Conservation (phyloP, 2,113 vertebrate species). For the Lasiurus borealis region DNA sequence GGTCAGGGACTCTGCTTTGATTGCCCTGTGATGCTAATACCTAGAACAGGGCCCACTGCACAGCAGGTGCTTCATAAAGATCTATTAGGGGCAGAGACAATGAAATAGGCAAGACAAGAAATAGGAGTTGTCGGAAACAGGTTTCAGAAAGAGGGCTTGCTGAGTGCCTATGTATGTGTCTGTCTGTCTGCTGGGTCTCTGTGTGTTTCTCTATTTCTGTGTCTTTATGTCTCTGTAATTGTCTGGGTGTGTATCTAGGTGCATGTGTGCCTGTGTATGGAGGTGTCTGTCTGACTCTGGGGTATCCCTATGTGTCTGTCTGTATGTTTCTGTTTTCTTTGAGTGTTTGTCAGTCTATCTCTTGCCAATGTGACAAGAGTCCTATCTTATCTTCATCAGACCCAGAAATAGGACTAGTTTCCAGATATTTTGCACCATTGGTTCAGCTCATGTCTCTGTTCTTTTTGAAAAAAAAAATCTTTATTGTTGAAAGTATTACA, state of each 20-base stretch:
- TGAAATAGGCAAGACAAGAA: background rate
- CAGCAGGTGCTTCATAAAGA: background rate
- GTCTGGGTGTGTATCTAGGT: background rate
- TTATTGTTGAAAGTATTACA: no score
- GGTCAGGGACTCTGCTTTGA: background rate
- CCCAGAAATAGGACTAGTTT: no score
- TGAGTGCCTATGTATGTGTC: background rate
- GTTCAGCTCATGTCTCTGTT: no score
- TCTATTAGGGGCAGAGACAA: background rate
- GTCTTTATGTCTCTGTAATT: background rate
- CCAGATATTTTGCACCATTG: no score
- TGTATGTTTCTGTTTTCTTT: no score
- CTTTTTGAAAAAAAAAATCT: no score
- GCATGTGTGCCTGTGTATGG: background rate
- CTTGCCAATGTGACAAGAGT: no score
- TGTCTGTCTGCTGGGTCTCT: background rate
- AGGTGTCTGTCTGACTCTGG: background rate
- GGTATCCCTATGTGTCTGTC: background rate
- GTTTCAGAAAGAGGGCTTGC: background rate
- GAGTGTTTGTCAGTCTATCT: no score
- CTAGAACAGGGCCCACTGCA: background rate
- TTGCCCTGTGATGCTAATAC: background rate
- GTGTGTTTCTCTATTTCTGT: background rate
- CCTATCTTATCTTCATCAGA: no score
- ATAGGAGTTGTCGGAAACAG: background rate